Conservation (phyloP, 2,888 invertebrate genomes). For the Protodeltote pygarga region DNA sequence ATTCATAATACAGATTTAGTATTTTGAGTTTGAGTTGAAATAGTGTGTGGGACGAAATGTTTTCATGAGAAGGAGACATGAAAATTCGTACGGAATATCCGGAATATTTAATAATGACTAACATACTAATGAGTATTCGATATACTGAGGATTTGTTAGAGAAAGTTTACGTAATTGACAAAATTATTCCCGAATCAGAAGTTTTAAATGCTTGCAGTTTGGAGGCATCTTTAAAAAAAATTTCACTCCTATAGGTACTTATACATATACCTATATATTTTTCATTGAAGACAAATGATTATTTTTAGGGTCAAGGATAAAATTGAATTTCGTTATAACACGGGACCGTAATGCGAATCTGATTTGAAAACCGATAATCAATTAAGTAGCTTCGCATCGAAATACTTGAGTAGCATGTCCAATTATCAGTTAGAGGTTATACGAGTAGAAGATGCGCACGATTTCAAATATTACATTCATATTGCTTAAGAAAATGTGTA, state of each 20-base stretch:
- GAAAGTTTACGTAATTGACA: too few species aligned
- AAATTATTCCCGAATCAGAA: too few species aligned
- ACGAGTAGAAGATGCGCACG: constrained; percentile 47
- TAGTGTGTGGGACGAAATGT: constrained; percentile 25
- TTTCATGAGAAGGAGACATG: constrained; percentile 1
- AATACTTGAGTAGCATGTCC: constrained; percentile 42
- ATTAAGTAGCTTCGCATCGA: constrained; percentile 39
- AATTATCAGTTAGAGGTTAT: constrained; percentile 55
- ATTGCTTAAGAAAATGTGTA: constrained; percentile 51
- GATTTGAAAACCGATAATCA: constrained; percentile 34
- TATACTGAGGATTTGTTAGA: too few species aligned
- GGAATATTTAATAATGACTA: too few species aligned
- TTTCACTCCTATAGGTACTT: too few species aligned
- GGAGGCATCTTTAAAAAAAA: too few species aligned
- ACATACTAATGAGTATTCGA: too few species aligned
- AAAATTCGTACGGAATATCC: too few species aligned
- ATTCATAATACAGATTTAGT: constrained; percentile 28
- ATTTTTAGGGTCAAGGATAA: constrained; percentile 33
- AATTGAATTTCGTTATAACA: constrained; percentile 17
- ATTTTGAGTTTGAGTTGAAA: constrained; percentile 31
- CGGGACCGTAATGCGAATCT: constrained; percentile 16
- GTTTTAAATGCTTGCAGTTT: too few species aligned
- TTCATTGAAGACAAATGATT: too few species aligned
- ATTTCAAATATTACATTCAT: constrained; percentile 58
- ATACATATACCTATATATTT: too few species aligned